A percentile compares a stretch with the other conserved stretches of the same genome.
Evolutionary conservation across 2,888 invertebrate species (phyloP).

Genomic region (Hipparchia semele): DNA sequence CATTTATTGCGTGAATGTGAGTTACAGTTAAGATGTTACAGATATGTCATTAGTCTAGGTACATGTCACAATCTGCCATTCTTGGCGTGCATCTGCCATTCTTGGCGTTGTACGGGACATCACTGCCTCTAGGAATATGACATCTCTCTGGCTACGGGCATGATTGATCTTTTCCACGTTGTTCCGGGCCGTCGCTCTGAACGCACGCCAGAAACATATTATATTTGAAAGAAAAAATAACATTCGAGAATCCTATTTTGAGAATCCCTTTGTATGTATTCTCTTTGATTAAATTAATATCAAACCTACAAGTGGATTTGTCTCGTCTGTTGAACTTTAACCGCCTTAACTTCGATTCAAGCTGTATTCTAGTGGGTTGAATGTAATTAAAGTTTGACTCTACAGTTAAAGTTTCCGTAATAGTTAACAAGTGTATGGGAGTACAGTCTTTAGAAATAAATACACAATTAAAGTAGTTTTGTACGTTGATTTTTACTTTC

Average conservation of each 20-base stretch:
- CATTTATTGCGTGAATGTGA: no score
- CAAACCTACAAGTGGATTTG: neutral
- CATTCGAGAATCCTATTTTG: neutral
- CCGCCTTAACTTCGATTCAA: neutral
- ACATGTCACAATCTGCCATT: no score
- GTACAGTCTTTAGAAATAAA: no score
- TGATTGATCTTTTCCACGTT: conserved; percentile 43
- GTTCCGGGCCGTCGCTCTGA: conserved; percentile 17
- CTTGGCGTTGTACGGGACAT: no score
- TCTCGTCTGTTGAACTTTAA: neutral
- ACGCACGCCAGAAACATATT: neutral
- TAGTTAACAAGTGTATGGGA: no score
- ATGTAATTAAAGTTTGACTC: neutral
- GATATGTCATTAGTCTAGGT: no score
- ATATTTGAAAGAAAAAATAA: conserved; percentile 1
- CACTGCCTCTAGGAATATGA: neutral
- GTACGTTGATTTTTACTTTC: no score
- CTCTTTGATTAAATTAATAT: neutral
- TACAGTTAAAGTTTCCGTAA: neutral
- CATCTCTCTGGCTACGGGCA: conserved; percentile 12
- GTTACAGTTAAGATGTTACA: no score
- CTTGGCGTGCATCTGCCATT: no score
- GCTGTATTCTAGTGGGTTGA: neutral
- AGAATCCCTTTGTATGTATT: neutral
- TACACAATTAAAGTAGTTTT: no score